These are phyloP conservation scores for Pristionchus exspectatus DNA, from an alignment of 2,888 invertebrate genomes.

Conservation along the genomic window DNA sequence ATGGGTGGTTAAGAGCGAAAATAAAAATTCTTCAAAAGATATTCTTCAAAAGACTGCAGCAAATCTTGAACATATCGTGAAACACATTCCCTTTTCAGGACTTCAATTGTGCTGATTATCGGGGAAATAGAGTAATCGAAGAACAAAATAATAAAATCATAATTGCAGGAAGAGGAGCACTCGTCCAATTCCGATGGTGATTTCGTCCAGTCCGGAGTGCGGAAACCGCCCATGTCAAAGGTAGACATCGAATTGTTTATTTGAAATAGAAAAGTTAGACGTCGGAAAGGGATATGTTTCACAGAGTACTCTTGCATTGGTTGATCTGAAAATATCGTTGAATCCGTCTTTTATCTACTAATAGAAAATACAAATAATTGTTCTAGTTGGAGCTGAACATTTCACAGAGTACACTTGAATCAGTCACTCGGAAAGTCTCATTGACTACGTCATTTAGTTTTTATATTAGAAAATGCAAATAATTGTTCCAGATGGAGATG, in stretches of 20 bases:
- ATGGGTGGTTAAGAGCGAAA: neutral
- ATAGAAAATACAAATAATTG: too few relatives aligned
- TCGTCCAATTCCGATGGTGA: slow-evolving; percentile 63
- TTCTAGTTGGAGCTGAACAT: too few relatives aligned
- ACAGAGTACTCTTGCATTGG: too few relatives aligned
- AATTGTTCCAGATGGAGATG: slow-evolving; percentile 58
- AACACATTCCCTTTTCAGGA: neutral
- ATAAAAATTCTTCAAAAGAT: neutral
- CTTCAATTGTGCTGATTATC: too few relatives aligned
- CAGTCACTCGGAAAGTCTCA: too few relatives aligned
- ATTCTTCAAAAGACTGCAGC: neutral
- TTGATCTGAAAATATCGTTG: too few relatives aligned
- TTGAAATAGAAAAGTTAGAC: neutral
- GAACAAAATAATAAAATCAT: neutral
- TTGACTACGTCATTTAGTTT: too few relatives aligned
- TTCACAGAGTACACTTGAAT: too few relatives aligned
- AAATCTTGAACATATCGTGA: neutral
- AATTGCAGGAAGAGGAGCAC: slow-evolving; percentile 43
- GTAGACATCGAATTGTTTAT: neutral
- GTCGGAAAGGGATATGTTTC: too few relatives aligned
- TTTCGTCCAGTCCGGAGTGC: slow-evolving; percentile 64
- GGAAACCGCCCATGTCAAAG: slow-evolving; percentile 54
- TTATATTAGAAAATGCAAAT: too few relatives aligned
- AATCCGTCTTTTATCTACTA: too few relatives aligned
- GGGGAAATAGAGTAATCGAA: neutral